Conservation (phyloP, 2,113 vertebrate genomes). For the Ctenodactylus gundi region DNA sequence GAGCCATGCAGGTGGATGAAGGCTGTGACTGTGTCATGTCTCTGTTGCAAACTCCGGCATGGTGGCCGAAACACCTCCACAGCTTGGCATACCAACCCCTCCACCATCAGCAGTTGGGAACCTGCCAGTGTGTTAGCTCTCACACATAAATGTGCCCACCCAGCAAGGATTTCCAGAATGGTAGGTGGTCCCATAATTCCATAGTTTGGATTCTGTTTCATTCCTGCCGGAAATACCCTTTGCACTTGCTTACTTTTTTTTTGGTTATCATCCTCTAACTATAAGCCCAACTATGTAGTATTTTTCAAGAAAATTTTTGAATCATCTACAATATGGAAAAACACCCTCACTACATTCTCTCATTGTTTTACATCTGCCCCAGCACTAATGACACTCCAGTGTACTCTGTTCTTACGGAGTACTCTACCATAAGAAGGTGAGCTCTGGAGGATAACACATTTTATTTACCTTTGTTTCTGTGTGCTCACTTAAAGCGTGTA, state of each 20-base stretch:
- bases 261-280: not conserved
- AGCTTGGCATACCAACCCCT: not conserved
- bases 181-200: too few relatives aligned
- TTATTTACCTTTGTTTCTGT: not conserved
- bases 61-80: not conserved
- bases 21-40: too few relatives aligned
- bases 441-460: not conserved
- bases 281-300: not conserved
- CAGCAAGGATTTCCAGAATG: not conserved
- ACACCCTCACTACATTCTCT: not conserved
- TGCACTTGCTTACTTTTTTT: not conserved
- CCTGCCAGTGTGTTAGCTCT: not conserved
- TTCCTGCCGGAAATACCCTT: not conserved
- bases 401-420: not conserved
- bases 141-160: rapidly evolving
- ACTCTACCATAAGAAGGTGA: not conserved
- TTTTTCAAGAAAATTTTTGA: not conserved
- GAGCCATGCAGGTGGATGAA: too few relatives aligned
- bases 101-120: not conserved
- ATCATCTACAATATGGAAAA: not conserved
- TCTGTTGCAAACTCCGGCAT: not conserved
- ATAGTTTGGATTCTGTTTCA: not conserved
- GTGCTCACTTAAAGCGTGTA: not conserved
- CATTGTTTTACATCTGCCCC: not conserved
- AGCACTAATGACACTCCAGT: not conserved